phyloP scores from a whole-genome alignment of 2,888 invertebrate species.

The Epinotia demarniana region DNA sequence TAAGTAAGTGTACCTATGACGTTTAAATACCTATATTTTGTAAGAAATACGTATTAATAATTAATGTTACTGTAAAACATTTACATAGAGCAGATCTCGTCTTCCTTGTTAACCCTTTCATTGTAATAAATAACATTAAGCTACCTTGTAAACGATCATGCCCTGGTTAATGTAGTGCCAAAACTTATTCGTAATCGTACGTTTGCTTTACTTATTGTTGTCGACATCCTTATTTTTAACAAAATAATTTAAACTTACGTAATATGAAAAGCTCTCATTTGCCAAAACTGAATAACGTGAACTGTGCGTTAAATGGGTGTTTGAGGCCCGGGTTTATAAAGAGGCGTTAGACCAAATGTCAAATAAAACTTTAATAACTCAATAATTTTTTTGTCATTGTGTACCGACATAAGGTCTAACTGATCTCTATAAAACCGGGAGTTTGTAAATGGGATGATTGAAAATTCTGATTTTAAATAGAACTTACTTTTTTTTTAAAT shows the following conservation, averaged over 20 bases:
- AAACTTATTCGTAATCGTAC: constrained; percentile 25
- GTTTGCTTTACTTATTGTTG: constrained; percentile 2
- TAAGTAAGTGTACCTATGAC: constrained; percentile 30
- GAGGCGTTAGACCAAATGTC: no score
- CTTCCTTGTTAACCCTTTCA: constrained; percentile 72
- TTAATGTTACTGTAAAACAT: constrained; percentile 61
- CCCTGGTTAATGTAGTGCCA: constrained; percentile 48
- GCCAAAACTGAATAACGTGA: background rate
- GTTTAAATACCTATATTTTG: constrained; percentile 43
- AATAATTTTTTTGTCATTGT: no score
- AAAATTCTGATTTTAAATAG: background rate
- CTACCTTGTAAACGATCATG: constrained; percentile 44
- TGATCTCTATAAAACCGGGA: no score
- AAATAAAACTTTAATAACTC: no score
- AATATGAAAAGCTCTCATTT: background rate
- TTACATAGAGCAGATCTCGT: constrained; percentile 72
- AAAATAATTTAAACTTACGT: background rate
- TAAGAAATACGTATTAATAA: constrained; percentile 50
- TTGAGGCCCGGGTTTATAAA: background rate
- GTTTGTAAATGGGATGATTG: no score
- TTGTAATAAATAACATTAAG: constrained; percentile 55
- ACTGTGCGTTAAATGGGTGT: no score
- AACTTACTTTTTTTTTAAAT: background rate
- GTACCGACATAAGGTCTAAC: no score
- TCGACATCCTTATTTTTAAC: constrained; percentile 10